Percentiles rank a stretch among this genome's conserved stretches.
Evolutionary conservation across 1,140 invertebrate genomes (phyloP).

Genomic region (Drosophila busckii): DNA sequence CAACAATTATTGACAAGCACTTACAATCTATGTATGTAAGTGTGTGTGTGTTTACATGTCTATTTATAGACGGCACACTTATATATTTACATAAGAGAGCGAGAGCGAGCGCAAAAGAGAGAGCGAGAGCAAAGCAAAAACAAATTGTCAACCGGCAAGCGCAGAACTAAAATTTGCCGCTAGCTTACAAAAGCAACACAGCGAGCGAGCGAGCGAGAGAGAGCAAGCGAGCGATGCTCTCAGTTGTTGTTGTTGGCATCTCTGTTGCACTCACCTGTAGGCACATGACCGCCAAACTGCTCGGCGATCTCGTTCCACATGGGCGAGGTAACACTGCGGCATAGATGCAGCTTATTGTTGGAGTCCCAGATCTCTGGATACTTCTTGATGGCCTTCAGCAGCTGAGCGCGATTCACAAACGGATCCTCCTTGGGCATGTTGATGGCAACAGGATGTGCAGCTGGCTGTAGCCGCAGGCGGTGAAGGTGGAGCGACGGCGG

Average conservation of each 20-base stretch:
- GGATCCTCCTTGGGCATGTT: constrained; percentile 75
- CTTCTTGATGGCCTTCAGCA: constrained; percentile 74
- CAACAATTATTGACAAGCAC: no score
- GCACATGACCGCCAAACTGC: constrained; percentile 74
- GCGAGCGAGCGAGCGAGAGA: no score
- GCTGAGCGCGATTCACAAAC: constrained; percentile 72
- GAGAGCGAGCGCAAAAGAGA: background rate
- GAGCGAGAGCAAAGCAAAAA: constrained; percentile 12
- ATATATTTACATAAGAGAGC: background rate
- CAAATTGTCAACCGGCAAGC: constrained; percentile 11
- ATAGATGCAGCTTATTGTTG: constrained; percentile 75
- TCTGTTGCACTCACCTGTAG: constrained; percentile 61
- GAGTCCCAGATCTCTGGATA: constrained; percentile 77
- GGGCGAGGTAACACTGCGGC: constrained; percentile 73
- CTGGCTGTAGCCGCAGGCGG: background rate
- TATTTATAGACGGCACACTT: no score
- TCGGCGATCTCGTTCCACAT: constrained; percentile 78
- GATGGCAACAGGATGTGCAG: constrained; percentile 4
- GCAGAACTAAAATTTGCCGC: no score
- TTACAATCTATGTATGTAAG: no score
- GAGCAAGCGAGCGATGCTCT: no score
- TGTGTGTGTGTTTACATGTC: no score
- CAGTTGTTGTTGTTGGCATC: background rate
- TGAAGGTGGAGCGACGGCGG: constrained; percentile 3
- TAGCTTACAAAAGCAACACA: no score